Evolutionary conservation across 2,113 vertebrate species (phyloP).

Genomic region (Oreochromis aureus): DNA sequence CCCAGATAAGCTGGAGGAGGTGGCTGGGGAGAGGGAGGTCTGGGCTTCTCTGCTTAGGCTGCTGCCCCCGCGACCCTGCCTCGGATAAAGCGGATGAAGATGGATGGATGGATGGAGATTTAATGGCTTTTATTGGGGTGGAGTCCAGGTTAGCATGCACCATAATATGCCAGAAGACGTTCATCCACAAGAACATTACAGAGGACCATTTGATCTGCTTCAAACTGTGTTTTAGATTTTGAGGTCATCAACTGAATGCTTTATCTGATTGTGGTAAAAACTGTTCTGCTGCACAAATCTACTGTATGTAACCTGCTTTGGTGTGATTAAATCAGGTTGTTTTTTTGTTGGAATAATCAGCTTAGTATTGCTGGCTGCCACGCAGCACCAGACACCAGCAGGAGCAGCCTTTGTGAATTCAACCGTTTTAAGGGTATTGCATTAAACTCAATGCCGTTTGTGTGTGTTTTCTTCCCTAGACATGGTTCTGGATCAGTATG

Average conservation of each 20-base stretch:
- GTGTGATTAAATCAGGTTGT: constrained; percentile 4
- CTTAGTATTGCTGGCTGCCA: not conserved
- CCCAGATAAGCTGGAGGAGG: too few species aligned
- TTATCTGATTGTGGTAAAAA: not conserved
- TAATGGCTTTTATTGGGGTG: not conserved
- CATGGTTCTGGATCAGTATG: constrained; percentile 96
- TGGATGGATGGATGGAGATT: not conserved
- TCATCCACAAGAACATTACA: not conserved
- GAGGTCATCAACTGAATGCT: not conserved
- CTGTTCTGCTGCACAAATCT: not conserved
- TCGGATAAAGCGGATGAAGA: too few species aligned
- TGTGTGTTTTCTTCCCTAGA: constrained; percentile 66
- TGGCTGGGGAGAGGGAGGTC: too few species aligned
- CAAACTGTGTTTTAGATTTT: not conserved
- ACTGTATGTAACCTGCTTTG: constrained; percentile 23
- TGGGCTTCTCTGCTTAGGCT: too few species aligned
- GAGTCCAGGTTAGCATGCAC: not conserved
- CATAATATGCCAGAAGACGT: not conserved
- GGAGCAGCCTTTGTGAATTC: not conserved
- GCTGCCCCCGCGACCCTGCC: too few species aligned
- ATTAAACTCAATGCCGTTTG: not conserved
- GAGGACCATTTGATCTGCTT: not conserved
- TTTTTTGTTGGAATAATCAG: constrained; percentile 21
- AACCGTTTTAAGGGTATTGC: not conserved
- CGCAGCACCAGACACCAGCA: not conserved